These are phyloP conservation scores for Coreoperca whiteheadi DNA, from an alignment of 2,113 vertebrate genomes.

Conservation along the genomic window DNA sequence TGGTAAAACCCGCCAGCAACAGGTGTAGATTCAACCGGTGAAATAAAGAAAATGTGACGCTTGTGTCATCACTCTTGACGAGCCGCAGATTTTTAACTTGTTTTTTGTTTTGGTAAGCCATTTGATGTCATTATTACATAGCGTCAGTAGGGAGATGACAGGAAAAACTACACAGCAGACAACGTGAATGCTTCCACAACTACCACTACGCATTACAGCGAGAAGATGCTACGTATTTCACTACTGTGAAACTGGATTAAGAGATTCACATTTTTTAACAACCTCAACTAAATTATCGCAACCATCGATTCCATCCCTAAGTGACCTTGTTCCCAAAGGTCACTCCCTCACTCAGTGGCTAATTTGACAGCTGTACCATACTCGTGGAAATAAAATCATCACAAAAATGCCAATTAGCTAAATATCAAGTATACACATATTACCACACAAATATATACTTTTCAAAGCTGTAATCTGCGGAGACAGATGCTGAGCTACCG, in stretches of 20 bases:
- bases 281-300: neutral
- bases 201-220: neutral
- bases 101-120: too few species aligned
- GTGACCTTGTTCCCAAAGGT: neutral
- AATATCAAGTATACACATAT: neutral
- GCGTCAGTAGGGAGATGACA: neutral
- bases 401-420: neutral
- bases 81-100: too few species aligned
- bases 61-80: too few species aligned
- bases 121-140: neutral
- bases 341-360: neutral
- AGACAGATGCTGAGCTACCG: neutral
- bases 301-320: neutral
- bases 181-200: neutral
- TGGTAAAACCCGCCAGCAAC: neutral
- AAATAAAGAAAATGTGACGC: neutral
- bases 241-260: neutral
- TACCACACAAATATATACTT: neutral
- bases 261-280: neutral
- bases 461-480: neutral
- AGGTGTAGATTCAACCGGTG: neutral
- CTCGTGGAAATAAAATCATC: neutral
- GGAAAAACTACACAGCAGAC: neutral
- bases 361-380: neutral
- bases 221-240: neutral